Base-by-base conservation (phyloP, 2,797 vertebrate species). In the Pteronotus mesoamericanus region DNA sequence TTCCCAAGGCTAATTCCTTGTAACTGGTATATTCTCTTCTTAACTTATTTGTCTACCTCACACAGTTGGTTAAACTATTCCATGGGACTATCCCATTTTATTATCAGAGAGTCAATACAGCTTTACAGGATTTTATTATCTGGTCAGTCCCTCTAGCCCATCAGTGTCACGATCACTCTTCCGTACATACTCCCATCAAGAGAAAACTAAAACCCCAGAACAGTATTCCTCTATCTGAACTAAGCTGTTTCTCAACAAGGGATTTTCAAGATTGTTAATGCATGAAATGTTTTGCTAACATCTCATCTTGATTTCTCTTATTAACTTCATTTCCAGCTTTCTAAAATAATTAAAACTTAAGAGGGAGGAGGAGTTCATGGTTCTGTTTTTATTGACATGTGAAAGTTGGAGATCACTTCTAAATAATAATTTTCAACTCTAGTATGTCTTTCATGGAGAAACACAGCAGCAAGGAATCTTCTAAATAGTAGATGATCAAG, bases 1-100 rank as follows among this genome's bases (percentile, higher is more conserved):
- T 97, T 96, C 92, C 92, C 96, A 96, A 95, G 94, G 61, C 86
- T 59, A 42, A 64, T 42, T 94, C 94, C 55, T 88, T 48, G n/a
- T 57, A 86, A 78, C 57, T 42, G 68, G 83, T 37, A 80, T 75
- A 77, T 93, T 69, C 53, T 39, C 87, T 88, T 93, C 46, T 46
- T 53, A 74, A 39, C 37, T 79, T 37, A 4, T 44, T 78, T 51
- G 32, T 26, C 29, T 53, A 48, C 10, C 59, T 86, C 55, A 75
- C n/a, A 82, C n/a, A 86, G 46, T 29, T 89, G 64, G 86, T 91
- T 55, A 42, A 91, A 90, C 12, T 71, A 64, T 42, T 48, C 59
- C 29, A 14, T 8, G n/a, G n/a, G 59, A 48, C 3, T 57, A 53
- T 71, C n/a, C 19, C 6, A 29, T 82, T 82, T 93, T 69, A 69